Base-by-base conservation (phyloP, 1,140 invertebrate genomes). In the Parapsyche elsis region DNA sequence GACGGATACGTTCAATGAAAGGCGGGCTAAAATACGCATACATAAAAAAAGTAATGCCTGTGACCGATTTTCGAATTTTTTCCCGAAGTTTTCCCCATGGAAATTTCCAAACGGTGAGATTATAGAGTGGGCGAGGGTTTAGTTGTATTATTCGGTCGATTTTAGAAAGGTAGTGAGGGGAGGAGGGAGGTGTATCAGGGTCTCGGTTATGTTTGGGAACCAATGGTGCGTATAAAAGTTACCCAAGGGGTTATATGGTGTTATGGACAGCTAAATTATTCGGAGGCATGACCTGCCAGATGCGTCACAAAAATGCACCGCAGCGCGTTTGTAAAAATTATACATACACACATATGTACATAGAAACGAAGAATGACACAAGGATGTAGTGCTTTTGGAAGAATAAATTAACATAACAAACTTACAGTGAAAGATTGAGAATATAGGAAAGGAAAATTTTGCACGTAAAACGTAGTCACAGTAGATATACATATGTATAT, bases 151-250 rank as follows among this genome's bases (percentile, higher is more conserved):
- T 38, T 38, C 30, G 30, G 30, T 38, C 30, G 30, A 7, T 38
- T 1, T 38, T 38, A 1, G 30, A 7, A 38, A 38, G 7, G 30
- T 1, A 4, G 7, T 7, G 30, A 7, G 7, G 7, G 7, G 30
- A 38, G 30, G 30, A 38, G 30, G 30, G n/a, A n/a, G n/a, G n/a
- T n/a, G n/a, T n/a, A n/a, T n/a, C n/a, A 38, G 30, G 30, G 30
- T 38, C 30, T 38, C 30, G 30, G 30, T 4, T 38, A 38, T 61
- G 16, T 61, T 71, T n/a, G 24, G 24, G 23, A 71, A n/a, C 26
- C 67, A 71, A 71, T 71, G 67, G 67, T 12, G 67, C 67, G 67
- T 44, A 71, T 71, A 71, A 71, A 71, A 71, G 67, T 71, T n/a
- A 44, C 67, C 67, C 21, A 30, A 10, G 61, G 30, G 24, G 67